Evolutionary conservation across 1,140 invertebrate genomes (phyloP), one percentile per base, ranked within the genome.

Genomic region (Drosophila repleta): DNA sequence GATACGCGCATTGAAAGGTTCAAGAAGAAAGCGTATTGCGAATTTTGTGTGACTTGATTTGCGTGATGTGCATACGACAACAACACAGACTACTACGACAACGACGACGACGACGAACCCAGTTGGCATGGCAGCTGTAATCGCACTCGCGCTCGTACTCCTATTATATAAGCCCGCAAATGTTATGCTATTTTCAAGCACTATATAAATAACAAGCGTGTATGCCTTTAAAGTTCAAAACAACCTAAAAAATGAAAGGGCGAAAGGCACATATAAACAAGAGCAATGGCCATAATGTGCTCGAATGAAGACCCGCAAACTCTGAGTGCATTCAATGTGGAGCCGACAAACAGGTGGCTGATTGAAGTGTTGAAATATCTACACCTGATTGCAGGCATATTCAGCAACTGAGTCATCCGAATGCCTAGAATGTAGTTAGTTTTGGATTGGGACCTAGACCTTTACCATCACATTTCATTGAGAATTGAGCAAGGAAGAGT

Each of bases 151-250:
- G 37, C 21, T 17, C 39, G n/a, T 6, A 43, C 21, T 64, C 24
- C 35, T 48, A 72, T 85, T 85, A 87, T 81, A 78, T 85, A 85
- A 85, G 61, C 26, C 55, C 60, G 74, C 74, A 88, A 87, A 85
- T 87, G 82, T 87, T 85, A 87, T 87, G 82, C 78, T 87, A 85
- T 85, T 85, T 62, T 85, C 65, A 87, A 85, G 81, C 82, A 87
- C 81, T 77, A 71, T 77, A 87, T 81, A 85, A 85, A 85, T 81
- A 85, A 81, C 65, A 78, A 67, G 79, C 64, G 52, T 66, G 79
- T 72, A 49, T 63, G 71, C 64, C 67, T 74, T 77, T 48, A 87
- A 84, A 74, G 74, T 77, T 77, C 77, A 80, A 66, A 52, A 66
- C 26, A 56, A 52, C 11, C 32, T n/a, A 35, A 48, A 45, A 79